Percentiles rank a stretch among this genome's conserved stretches.
These are phyloP conservation scores for Gulo gulo DNA, from an alignment of 2,113 vertebrate species.

Conservation along the genomic window DNA sequence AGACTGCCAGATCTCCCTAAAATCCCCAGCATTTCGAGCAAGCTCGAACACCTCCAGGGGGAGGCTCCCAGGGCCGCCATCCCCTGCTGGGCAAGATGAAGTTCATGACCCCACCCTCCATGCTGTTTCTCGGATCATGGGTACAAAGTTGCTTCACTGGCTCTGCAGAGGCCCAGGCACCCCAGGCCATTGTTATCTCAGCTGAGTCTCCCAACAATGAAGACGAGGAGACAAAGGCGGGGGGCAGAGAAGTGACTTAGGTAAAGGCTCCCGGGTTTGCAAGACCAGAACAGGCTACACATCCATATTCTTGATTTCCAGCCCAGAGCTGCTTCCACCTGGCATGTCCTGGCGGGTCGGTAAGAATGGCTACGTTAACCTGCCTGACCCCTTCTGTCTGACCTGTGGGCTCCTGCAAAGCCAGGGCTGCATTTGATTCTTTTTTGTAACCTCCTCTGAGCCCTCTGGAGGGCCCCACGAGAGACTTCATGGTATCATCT, in stretches of 20 bases:
- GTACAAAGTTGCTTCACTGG: not conserved
- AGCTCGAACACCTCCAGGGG: not conserved
- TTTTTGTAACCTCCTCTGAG: not conserved
- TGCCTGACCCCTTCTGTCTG: too few species aligned
- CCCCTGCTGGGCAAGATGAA: too few species aligned
- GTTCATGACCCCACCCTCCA: not conserved
- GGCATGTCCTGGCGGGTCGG: not conserved
- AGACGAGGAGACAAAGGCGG: not conserved
- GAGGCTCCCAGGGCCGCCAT: not conserved
- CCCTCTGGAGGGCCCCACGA: not conserved
- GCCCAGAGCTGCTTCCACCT: too few species aligned
- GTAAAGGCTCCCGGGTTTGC: not conserved
- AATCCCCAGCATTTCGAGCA: not conserved
- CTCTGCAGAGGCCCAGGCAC: rapidly evolving
- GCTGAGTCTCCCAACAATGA: not conserved
- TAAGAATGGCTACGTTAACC: not conserved
- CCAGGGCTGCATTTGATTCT: not conserved
- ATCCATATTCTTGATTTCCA: not conserved
- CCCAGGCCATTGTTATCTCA: not conserved
- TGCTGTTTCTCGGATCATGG: not conserved
- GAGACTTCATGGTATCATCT: not conserved
- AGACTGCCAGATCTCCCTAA: not conserved
- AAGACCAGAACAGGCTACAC: not conserved
- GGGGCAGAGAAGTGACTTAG: not conserved
- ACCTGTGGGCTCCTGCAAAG: not conserved